Base-by-base conservation (phyloP, 2,797 vertebrate genomes). In the Okamejei kenojei region DNA sequence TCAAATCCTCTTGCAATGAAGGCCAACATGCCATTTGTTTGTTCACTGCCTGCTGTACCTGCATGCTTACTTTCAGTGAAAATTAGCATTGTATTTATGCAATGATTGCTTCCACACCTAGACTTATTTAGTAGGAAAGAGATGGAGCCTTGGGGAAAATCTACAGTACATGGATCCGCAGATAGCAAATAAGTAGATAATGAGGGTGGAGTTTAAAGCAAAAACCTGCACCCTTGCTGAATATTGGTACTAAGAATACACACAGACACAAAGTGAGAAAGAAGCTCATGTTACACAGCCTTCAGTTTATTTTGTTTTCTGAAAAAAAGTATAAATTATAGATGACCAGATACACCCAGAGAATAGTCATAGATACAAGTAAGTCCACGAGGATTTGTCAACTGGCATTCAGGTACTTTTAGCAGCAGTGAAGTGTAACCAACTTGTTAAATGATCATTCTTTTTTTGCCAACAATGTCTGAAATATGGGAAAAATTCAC, bases 321-420 rank as follows among this genome's bases (percentile, higher is more conserved):
- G 90, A 74, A 91, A 84, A 80, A 91, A 91, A 35, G 63, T 90
- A 38, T 71, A 91, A 54, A 23, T 91, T 91, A 74, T 19, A 74
- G 23, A 73, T 74, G 65, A 90, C 35, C 65, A 2, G 13, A 73
- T 74, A 26, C 82, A 86, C 58, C 82, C 29, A 91, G 68, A 73
- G 38, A 91, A 23, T 23, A 74, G 23, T 26, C 23, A 74, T 91
- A 35, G 65, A 74, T 74, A 73, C 32, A 91, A 29, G 45, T 32
- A 91, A 45, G 63, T 91, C 54, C 21, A 91, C 54, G 63, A 29
- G 29, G 58, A 2, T 71, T 38, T 90, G 13, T 38, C 68, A 35
- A 91, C 73, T 45, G 68, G 65, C 88, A 90, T 73, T 71, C 38
- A 74, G 38, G 35, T 71, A 73, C 19, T 71, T 73, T 32, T 45